These are phyloP conservation scores for Drosophila sp. DNA, from an alignment of 1,140 invertebrate species.

Conservation along the genomic window DNA sequence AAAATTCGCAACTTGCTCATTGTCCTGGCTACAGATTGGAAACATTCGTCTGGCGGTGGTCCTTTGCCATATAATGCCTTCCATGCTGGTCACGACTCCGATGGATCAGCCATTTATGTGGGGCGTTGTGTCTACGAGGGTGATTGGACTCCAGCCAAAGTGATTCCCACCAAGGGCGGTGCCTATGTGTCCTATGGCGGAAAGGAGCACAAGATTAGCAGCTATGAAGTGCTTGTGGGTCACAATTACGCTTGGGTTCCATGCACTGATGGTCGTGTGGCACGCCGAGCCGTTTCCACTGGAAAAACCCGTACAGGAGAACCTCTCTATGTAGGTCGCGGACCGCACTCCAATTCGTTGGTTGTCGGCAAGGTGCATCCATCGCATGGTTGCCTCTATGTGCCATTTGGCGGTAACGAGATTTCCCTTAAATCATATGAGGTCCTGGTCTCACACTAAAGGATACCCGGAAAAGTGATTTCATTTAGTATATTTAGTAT, in stretches of 20 bases:
- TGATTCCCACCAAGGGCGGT: background rate
- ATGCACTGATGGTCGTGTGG: background rate
- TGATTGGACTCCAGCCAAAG: background rate
- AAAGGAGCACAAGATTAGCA: background rate
- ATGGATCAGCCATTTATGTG: background rate
- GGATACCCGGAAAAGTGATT: background rate
- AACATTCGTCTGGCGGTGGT: conserved; percentile 49
- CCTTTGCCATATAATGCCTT: background rate
- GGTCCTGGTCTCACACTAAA: background rate
- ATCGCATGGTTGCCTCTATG: background rate
- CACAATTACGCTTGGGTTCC: background rate
- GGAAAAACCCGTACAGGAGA: background rate
- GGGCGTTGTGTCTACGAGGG: background rate
- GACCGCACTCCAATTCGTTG: background rate
- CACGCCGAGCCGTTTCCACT: background rate
- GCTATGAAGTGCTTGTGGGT: background rate
- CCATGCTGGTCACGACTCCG: background rate
- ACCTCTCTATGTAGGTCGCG: background rate
- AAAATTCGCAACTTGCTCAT: too few species aligned
- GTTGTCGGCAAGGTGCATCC: conserved; percentile 1
- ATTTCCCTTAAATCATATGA: background rate
- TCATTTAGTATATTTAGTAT: too few species aligned
- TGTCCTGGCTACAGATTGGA: conserved; percentile 44
- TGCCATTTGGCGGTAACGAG: background rate
- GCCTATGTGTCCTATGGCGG: background rate